These are phyloP conservation scores for Perdix hodgsoniae DNA, from an alignment of 2,797 vertebrate genomes.

Conservation along the genomic window DNA sequence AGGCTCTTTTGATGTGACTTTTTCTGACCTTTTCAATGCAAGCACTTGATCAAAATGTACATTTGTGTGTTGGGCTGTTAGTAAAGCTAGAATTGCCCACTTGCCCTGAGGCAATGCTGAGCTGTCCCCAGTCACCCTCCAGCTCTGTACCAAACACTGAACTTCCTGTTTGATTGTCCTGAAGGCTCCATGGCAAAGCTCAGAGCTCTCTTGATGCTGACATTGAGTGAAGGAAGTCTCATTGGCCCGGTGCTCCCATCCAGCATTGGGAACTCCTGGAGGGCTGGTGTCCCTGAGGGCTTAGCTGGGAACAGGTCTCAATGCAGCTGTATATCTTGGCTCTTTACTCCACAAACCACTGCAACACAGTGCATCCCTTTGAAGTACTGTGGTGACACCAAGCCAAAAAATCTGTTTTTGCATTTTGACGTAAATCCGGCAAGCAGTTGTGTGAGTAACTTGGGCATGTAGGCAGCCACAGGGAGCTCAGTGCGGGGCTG, in stretches of 20 bases:
- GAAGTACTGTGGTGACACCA: constrained; percentile 27
- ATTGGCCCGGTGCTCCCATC: neutral
- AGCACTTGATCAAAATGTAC: neutral
- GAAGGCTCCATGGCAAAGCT: neutral
- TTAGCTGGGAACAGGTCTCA: neutral
- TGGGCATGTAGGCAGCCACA: fast-evolving
- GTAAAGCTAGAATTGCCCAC: neutral
- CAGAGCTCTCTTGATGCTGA: neutral
- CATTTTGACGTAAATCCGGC: neutral
- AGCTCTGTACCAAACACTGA: neutral
- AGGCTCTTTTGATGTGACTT: neutral
- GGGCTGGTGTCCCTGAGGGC: neutral
- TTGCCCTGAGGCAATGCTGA: fast-evolving
- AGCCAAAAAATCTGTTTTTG: neutral
- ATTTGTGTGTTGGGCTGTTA: neutral
- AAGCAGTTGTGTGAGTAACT: neutral
- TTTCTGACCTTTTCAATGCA: neutral
- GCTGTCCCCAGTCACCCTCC: neutral
- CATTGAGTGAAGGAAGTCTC: neutral
- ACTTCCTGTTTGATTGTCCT: neutral
- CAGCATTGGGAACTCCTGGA: neutral
- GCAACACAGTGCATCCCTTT: neutral
- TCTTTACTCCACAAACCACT: neutral
- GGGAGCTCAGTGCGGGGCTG: neutral
- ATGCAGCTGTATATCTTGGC: neutral